Evolutionary conservation across 1,140 invertebrate genomes (phyloP), one percentile per base, ranked within the genome.

Genomic region (Listronotus bonariensis): DNA sequence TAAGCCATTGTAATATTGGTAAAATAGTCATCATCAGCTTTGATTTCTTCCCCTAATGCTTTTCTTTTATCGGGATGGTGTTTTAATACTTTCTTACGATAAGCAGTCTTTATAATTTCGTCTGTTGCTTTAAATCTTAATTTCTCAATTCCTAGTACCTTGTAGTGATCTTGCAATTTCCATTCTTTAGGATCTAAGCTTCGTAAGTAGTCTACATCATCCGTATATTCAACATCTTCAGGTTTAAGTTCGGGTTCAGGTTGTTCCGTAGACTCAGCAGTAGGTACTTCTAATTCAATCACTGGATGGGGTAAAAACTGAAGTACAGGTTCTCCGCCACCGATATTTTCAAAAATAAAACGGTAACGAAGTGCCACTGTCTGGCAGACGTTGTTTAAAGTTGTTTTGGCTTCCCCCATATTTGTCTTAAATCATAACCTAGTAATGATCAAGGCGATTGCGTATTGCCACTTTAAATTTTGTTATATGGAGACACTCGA

Each of bases 1-100:
- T 92, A 95, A 12, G 96, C 96, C 84, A 95, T 95, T n/a, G 96
- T 98, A 73, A 99, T 99, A 78, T 96, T 98, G 0, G 96, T 95
- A 78, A 98, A 99, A 81, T 99, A 98, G 82, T 98, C 96, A 75
- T 96, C 91, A 69, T 95, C 93, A 1, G 86, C 82, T 65, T 88
- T 85, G 10, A 96, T 85, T 71, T 92, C 88, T 79, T 95, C 93
- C 42, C 94, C 91, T 79, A 87, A 82, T 53, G 89, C 91, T 84
- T 94, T 91, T 60, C 96, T 85, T 79, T 99, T 99, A 79, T 99
- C 97, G 0, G 97, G 97, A 83, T 99, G 97, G 80, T 99, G 97
- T 73, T 89, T 89, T 26, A 99, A 81, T 31, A 99, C 96, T 82
- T 95, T 95, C 73, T 83, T 90, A 81, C 89, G 86, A 88, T 95